These are phyloP conservation scores for Ectropis crepuscularia DNA, from an alignment of 2,888 invertebrate genomes.

Conservation along the genomic window DNA sequence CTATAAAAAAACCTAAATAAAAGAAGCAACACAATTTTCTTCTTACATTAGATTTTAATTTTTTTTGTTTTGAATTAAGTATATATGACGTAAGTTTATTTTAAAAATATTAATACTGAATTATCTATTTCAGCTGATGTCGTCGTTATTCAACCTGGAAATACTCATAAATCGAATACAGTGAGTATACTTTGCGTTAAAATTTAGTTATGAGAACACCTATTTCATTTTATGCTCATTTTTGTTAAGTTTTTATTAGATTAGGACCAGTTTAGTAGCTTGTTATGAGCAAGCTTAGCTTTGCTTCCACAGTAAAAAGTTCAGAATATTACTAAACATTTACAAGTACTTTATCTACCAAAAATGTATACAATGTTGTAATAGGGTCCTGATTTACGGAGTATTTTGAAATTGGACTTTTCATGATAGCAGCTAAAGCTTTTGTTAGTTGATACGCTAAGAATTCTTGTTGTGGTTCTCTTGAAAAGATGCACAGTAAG, in stretches of 20 bases:
- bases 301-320: too few relatives aligned
- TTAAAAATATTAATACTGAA: too few relatives aligned
- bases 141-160: conserved; percentile 63
- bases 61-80: background rate
- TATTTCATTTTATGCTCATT: too few relatives aligned
- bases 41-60: too few relatives aligned
- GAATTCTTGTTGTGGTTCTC: background rate
- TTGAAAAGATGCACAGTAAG: background rate
- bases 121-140: conserved; percentile 62
- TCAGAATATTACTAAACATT: too few relatives aligned
- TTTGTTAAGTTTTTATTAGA: too few relatives aligned
- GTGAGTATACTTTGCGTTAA: background rate
- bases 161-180: conserved; percentile 42
- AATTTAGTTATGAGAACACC: too few relatives aligned
- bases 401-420: background rate
- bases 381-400: background rate
- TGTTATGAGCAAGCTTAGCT: too few relatives aligned
- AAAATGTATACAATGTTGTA: background rate
- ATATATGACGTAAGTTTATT: background rate
- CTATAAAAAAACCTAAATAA: too few relatives aligned
- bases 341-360: background rate
- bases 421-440: background rate
- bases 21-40: too few relatives aligned
- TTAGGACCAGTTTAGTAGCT: too few relatives aligned
- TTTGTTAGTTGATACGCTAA: too few relatives aligned